phyloP scores from a whole-genome alignment of 1,140 invertebrate species.

The Cryptotermes secundus region DNA sequence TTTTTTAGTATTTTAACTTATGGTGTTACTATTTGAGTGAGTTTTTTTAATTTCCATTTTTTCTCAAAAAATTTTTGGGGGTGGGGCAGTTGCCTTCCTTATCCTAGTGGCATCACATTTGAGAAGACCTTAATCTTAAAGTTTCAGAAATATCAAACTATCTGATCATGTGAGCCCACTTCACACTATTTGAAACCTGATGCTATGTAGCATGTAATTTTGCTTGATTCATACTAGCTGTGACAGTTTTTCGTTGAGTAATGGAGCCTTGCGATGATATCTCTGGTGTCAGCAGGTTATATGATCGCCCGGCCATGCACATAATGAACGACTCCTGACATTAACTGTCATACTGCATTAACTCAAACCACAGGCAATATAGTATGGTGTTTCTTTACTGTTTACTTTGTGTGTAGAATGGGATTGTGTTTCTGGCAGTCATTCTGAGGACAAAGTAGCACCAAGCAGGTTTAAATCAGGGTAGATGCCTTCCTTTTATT shows the following conservation, averaged over 20 bases:
- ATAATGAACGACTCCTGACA: conserved; percentile 1
- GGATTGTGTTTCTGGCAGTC: not conserved
- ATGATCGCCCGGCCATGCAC: not conserved
- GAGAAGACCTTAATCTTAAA: no score
- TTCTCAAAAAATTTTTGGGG: no score
- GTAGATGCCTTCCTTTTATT: not conserved
- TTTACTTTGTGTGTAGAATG: not conserved
- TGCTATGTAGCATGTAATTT: not conserved
- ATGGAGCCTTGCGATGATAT: conserved; percentile 6
- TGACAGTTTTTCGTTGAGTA: conserved; percentile 2
- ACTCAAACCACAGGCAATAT: not conserved
- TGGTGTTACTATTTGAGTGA: no score
- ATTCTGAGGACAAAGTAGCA: not conserved
- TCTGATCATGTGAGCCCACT: no score
- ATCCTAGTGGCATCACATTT: no score
- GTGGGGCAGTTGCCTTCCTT: no score
- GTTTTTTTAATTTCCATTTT: no score
- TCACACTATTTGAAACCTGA: not conserved
- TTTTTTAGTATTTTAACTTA: no score
- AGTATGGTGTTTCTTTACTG: not conserved
- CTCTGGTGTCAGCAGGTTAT: conserved; percentile 14
- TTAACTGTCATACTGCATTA: conserved; percentile 1
- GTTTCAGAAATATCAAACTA: no score
- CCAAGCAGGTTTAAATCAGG: not conserved
- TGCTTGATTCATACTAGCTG: not conserved